Evolutionary conservation across 1,140 invertebrate species (phyloP).

Genomic region (Halictus rubicundus): DNA sequence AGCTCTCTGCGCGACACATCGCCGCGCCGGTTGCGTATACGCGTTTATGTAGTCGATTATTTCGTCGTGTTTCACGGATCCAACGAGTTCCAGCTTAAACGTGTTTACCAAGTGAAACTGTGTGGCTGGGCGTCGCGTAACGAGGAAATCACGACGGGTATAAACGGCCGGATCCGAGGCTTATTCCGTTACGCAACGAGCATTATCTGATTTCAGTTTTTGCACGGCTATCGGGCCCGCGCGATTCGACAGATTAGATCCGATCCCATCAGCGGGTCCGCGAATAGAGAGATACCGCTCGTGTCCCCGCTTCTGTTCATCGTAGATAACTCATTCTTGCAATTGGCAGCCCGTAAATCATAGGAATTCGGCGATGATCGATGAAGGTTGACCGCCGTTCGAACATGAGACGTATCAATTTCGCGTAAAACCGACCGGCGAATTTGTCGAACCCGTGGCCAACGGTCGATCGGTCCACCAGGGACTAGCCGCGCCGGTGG

Average conservation of each 20-base stretch:
- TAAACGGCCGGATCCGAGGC: conserved; percentile 21
- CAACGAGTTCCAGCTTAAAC: conserved; percentile 5
- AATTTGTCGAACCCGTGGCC: conserved; percentile 20
- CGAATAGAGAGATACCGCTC: too few relatives aligned
- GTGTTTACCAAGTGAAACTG: background rate
- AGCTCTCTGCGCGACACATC: background rate
- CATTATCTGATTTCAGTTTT: conserved; percentile 24
- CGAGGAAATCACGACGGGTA: conserved; percentile 20
- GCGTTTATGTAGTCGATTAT: conserved; percentile 3
- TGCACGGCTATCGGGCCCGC: background rate
- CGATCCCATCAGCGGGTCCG: too few relatives aligned
- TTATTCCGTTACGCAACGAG: conserved; percentile 23
- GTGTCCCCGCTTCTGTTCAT: background rate
- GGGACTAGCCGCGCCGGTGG: background rate
- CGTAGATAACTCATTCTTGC: conserved; percentile 30
- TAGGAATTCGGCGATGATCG: conserved; percentile 13
- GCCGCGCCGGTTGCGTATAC: background rate
- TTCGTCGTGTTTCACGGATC: conserved; percentile 13
- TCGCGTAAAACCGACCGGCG: background rate
- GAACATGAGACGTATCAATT: conserved; percentile 34
- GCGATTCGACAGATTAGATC: conserved; percentile 6
- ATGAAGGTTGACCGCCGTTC: conserved; percentile 24
- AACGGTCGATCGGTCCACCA: background rate
- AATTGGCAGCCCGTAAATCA: conserved; percentile 15
- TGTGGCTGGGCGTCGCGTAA: background rate